phyloP scores from a whole-genome alignment of 2,113 vertebrate species.

The Acrocephalus arundinaceus region DNA sequence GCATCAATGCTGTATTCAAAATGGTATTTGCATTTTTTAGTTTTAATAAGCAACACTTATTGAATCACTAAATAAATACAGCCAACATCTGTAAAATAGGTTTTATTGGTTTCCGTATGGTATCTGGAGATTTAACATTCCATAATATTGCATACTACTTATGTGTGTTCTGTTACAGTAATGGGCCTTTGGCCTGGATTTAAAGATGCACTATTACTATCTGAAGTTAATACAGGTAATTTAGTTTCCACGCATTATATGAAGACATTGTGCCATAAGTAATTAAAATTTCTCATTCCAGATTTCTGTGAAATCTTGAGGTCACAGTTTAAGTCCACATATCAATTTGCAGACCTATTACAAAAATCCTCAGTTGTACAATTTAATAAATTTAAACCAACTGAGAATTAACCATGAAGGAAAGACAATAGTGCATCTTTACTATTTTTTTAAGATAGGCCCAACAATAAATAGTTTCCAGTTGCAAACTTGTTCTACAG shows the following conservation, averaged over 20 bases:
- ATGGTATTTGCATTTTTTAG: not conserved
- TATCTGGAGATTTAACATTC: constrained; percentile 72
- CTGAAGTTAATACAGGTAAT: not conserved
- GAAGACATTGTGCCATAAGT: constrained; percentile 3
- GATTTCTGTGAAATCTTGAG: not conserved
- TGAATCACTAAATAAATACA: constrained; percentile 27
- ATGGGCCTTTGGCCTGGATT: constrained; percentile 42
- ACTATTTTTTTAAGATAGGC: constrained; percentile 1
- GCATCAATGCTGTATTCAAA: not conserved
- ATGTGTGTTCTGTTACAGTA: constrained; percentile 58
- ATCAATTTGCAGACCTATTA: not conserved
- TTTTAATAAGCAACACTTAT: not conserved
- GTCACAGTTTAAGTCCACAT: not conserved
- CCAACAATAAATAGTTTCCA: constrained; percentile 51
- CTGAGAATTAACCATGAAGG: not conserved
- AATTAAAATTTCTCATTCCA: constrained; percentile 3
- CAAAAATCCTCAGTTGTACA: not conserved
- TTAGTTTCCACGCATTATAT: not conserved
- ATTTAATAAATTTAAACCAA: not conserved
- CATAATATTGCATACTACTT: constrained; percentile 75
- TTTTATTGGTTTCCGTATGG: constrained; percentile 73
- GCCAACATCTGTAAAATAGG: constrained; percentile 64
- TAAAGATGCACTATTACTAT: constrained; percentile 59
- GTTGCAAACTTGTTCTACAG: constrained; percentile 62
- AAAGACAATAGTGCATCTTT: constrained; percentile 65